These are phyloP conservation scores for Anodontia alba DNA, from an alignment of 2,888 invertebrate species.

Conservation along the genomic window DNA sequence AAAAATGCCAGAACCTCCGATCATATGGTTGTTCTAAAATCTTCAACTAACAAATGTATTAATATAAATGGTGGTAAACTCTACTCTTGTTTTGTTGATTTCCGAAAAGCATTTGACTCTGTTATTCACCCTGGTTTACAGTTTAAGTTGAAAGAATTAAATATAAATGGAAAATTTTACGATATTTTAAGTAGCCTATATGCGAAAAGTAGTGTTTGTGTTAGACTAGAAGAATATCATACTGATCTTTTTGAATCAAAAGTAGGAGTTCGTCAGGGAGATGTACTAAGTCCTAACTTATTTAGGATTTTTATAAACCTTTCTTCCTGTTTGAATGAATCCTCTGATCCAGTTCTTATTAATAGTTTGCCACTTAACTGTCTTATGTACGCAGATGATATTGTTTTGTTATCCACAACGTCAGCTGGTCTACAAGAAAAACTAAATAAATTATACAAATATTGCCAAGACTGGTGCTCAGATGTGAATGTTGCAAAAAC, in stretches of 20 bases:
- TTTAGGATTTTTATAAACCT: too few species aligned
- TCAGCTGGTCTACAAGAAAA: not conserved
- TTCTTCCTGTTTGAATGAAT: too few species aligned
- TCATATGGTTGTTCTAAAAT: conserved; percentile 34
- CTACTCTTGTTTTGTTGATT: conserved; percentile 39
- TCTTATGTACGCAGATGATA: not conserved
- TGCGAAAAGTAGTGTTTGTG: not conserved
- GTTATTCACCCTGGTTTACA: conserved; percentile 33
- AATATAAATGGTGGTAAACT: conserved; percentile 16
- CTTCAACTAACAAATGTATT: conserved; percentile 31
- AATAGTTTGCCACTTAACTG: not conserved
- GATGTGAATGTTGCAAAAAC: not conserved
- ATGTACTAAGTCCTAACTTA: not conserved
- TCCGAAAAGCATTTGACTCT: conserved; percentile 48
- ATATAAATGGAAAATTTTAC: conserved; percentile 13
- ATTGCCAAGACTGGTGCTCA: not conserved
- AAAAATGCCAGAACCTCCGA: conserved; percentile 31
- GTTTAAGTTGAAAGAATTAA: conserved; percentile 2
- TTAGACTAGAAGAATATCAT: not conserved
- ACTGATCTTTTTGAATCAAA: not conserved
- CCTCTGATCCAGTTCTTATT: not conserved
- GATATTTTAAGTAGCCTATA: not conserved
- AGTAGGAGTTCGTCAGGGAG: not conserved
- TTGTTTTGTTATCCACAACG: not conserved
- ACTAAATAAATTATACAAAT: not conserved